These are phyloP conservation scores for Drosophila anomalata DNA, from an alignment of 2,888 invertebrate genomes.

Conservation along the genomic window DNA sequence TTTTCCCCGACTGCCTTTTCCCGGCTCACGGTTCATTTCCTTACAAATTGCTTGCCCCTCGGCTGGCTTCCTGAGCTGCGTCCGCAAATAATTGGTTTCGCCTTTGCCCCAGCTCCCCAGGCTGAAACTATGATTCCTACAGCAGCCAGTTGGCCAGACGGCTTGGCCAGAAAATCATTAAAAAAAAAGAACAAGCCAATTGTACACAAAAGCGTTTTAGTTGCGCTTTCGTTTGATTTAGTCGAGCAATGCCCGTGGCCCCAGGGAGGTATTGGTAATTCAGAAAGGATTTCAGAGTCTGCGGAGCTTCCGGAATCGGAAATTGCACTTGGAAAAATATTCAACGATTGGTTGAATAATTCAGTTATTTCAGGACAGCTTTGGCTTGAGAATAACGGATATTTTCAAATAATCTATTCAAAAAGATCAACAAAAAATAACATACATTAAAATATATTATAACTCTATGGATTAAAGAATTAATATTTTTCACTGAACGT, in stretches of 20 bases:
- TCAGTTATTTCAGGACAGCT: neutral
- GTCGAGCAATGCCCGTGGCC: constrained; percentile 26
- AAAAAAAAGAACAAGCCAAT: constrained; percentile 80
- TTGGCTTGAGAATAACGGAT: neutral
- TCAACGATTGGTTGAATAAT: neutral
- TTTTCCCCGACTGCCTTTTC: constrained; percentile 19
- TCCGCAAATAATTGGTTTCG: constrained; percentile 72
- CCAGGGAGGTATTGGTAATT: constrained; percentile 22
- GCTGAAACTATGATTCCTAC: neutral
- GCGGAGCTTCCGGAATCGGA: neutral
- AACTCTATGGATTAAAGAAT: neutral
- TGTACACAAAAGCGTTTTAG: constrained; percentile 71
- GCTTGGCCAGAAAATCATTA: constrained; percentile 71
- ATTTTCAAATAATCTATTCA: too few species aligned
- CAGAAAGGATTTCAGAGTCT: constrained; percentile 10
- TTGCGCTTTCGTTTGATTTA: constrained; percentile 53
- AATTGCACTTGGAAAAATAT: constrained; percentile 15
- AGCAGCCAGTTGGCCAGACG: constrained; percentile 44
- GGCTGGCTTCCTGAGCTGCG: constrained; percentile 34
- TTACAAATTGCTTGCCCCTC: constrained; percentile 46
- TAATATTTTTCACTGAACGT: constrained; percentile 26
- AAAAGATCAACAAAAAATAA: neutral
- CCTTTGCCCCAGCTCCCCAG: constrained; percentile 30
- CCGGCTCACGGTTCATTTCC: constrained; percentile 48
- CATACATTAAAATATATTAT: too few species aligned